Conservation (phyloP, 2,113 vertebrate species). For the Zosterops pallidus region DNA sequence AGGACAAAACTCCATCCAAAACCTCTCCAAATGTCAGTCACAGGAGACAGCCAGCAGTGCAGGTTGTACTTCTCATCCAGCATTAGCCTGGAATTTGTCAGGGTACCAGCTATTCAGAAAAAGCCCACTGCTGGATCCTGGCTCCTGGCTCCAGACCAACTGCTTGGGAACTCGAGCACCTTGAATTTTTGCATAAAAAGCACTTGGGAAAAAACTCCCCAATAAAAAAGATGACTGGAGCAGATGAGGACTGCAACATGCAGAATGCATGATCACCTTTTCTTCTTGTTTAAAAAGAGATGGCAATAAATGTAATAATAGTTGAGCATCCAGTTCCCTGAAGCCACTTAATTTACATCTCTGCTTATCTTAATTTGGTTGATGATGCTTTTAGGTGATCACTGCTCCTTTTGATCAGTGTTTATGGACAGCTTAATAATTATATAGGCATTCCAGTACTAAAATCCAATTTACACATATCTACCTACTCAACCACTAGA, state of each 20-base stretch:
- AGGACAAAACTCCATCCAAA: neutral
- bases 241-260: neutral
- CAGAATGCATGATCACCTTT: neutral
- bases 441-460: neutral
- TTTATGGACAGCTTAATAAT: neutral
- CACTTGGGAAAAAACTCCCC: neutral
- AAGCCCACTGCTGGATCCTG: neutral
- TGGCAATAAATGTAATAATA: neutral
- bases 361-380: neutral
- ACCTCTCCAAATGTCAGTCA: neutral
- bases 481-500: neutral
- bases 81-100: neutral
- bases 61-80: neutral
- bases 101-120: neutral
- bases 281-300: neutral
- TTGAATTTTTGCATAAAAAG: neutral
- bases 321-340: slow-evolving; percentile 2
- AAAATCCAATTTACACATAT: neutral
- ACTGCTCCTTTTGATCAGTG: neutral
- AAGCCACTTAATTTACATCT: neutral
- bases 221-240: neutral
- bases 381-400: neutral
- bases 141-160: neutral
- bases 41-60: neutral
- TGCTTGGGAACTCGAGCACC: accelerated